Base-by-base conservation (phyloP, 2,888 invertebrate genomes). In the Drosophila anomelani region DNA sequence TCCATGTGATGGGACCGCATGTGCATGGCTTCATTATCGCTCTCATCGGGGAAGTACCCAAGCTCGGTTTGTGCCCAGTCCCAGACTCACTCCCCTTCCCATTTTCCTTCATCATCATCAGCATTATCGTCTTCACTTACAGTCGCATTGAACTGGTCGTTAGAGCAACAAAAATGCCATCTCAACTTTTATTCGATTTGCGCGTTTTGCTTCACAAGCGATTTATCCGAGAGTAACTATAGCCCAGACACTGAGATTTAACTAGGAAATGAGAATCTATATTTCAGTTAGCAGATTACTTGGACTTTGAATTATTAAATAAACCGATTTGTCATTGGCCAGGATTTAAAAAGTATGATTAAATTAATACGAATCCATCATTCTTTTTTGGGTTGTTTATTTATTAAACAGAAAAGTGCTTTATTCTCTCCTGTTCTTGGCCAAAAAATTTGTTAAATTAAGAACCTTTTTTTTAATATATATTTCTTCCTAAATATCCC, bases 11-110 rank as follows among this genome's bases (percentile, higher is more conserved):
- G 32, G 57, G 39, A 55, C 53, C 76, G 79, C 79, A 79, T 84
- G 81, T 84, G 68, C 78, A 82, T 71, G 76, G 79, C 87, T 83
- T 88, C 85, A 88, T 83, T 88, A 88, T 88, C 85, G 77, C 56
- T 63, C 55, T 58, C 56, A 60, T 67, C 41, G 64, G 67, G 49
- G 29, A 29, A 20, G 43, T 49, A 54, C 68, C 73, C 73, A 43
- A 67, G 38, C 62, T 55, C 26, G 9, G 60, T 67, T 20, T 51
- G 34, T 47, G 46, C 61, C 76, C 67, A 58, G 58, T 39, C 61
- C 54, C n/a, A 32, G 51, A 47, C 26, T n/a, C 38, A 29, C 9
- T 12, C 13, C 70, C 62, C 41, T 26, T 32, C 47, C 66, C 59
- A 51, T 46, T 38, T 49, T 29, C 15, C 26, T 4, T 10, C 41